These are phyloP conservation scores for Psophia crepitans DNA, from an alignment of 2,113 vertebrate species.

Conservation along the genomic window DNA sequence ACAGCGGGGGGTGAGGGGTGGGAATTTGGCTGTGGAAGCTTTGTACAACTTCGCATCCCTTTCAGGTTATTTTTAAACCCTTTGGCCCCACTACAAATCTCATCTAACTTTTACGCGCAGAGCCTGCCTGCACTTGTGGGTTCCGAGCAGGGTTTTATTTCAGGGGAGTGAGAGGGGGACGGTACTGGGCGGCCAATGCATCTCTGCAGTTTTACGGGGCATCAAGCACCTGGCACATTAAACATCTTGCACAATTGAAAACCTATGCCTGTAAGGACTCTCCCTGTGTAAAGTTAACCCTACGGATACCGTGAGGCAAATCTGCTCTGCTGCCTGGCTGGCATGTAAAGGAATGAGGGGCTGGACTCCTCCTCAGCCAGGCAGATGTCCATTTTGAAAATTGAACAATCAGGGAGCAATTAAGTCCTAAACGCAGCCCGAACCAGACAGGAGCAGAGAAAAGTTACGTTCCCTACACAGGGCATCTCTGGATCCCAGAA, in stretches of 20 bases:
- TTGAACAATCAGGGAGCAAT: neutral
- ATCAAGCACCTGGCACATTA: constrained; percentile 6
- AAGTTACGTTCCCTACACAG: fast-evolving
- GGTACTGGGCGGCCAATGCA: neutral
- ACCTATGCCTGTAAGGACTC: neutral
- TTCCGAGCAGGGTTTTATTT: neutral
- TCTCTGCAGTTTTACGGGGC: neutral
- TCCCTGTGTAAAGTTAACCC: neutral
- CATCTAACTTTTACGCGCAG: neutral
- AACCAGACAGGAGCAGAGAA: neutral
- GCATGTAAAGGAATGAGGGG: neutral
- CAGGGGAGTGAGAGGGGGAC: neutral
- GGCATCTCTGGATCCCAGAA: neutral
- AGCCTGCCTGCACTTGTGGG: neutral
- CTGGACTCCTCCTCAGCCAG: neutral
- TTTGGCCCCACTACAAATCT: neutral
- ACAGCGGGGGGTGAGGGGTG: fast-evolving
- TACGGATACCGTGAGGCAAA: neutral
- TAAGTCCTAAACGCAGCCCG: neutral
- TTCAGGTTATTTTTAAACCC: neutral
- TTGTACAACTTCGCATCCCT: neutral
- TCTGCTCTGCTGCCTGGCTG: neutral
- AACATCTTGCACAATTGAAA: neutral
- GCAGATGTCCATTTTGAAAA: neutral
- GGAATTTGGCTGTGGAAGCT: neutral